A percentile compares a stretch with the other conserved stretches of the same genome.
Conservation (phyloP, 1,140 invertebrate species). For the Orchestia grillus region DNA sequence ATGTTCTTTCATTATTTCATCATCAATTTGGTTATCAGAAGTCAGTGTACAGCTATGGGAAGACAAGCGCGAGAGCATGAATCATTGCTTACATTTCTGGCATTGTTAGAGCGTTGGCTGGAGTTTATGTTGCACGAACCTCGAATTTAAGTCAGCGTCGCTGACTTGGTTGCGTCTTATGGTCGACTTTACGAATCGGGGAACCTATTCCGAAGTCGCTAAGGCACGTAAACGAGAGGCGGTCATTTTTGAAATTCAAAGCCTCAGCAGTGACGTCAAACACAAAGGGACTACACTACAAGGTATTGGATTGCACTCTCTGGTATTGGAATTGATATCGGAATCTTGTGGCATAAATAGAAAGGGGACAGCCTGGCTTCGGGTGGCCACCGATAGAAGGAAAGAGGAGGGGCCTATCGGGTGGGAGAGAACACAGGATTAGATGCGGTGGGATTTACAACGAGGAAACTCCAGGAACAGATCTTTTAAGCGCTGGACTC, state of each 20-base stretch:
- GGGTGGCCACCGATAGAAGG: background rate
- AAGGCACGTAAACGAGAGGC: conserved; percentile 16
- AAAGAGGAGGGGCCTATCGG: background rate
- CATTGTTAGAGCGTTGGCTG: background rate
- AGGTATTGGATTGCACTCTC: conserved; percentile 34
- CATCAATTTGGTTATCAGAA: background rate
- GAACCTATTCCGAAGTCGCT: background rate
- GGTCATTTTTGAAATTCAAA: conserved; percentile 22
- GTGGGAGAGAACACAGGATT: background rate
- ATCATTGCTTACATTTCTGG: background rate
- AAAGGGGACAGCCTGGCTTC: background rate
- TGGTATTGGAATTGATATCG: conserved; percentile 52
- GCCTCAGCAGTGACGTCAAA: background rate
- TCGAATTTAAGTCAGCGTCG: background rate
- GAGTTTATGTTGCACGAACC: background rate
- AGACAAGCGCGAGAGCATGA: background rate
- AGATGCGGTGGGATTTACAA: background rate
- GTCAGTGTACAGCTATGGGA: background rate
- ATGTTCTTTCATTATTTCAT: background rate
- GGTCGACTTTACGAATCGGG: background rate
- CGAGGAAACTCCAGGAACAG: background rate
- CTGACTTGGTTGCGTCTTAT: background rate
- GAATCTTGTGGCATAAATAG: conserved; percentile 44
- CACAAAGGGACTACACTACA: background rate
- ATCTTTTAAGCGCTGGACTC: too few species aligned